Evolutionary conservation across 2,888 invertebrate species (phyloP).

Genomic region (Chalcis sispes): DNA sequence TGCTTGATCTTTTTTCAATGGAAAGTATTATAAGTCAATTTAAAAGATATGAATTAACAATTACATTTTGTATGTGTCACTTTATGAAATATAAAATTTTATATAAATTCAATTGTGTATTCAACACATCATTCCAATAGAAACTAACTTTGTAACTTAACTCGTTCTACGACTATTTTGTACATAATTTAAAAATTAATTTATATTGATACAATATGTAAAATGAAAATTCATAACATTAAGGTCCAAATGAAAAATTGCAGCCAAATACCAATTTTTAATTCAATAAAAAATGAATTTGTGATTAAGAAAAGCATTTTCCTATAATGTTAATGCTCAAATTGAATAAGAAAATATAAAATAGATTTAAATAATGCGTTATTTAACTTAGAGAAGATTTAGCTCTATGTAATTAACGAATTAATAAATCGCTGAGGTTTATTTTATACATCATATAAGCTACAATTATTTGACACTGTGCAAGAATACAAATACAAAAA

Average conservation of each 20-base stretch:
- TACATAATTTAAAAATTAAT: conserved; percentile 38
- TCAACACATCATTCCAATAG: conserved; percentile 38
- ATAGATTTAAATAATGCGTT: conserved; percentile 38
- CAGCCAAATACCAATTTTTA: conserved; percentile 2
- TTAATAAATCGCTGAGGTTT: conserved; percentile 24
- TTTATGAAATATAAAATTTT: conserved; percentile 25
- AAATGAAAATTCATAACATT: conserved; percentile 30
- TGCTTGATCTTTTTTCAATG: background rate
- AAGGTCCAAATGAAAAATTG: conserved; percentile 17
- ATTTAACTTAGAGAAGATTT: conserved; percentile 28
- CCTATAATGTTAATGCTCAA: conserved; percentile 67
- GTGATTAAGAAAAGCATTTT: conserved; percentile 57
- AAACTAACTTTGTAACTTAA: conserved; percentile 26
- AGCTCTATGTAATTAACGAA: conserved; percentile 17
- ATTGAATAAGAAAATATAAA: conserved; percentile 54
- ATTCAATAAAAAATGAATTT: conserved; percentile 20
- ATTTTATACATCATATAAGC: conserved; percentile 9
- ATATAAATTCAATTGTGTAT: conserved; percentile 36
- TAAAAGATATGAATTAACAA: conserved; percentile 22
- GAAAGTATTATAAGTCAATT: conserved; percentile 40
- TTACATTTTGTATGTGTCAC: conserved; percentile 19
- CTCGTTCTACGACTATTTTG: conserved; percentile 31
- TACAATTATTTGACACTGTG: conserved; percentile 1
- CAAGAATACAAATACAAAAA: background rate
- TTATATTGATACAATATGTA: conserved; percentile 17